Percentiles rank a stretch among this genome's conserved stretches.
Evolutionary conservation across 2,888 invertebrate genomes (phyloP).

Genomic region (Tineola bisselliella): DNA sequence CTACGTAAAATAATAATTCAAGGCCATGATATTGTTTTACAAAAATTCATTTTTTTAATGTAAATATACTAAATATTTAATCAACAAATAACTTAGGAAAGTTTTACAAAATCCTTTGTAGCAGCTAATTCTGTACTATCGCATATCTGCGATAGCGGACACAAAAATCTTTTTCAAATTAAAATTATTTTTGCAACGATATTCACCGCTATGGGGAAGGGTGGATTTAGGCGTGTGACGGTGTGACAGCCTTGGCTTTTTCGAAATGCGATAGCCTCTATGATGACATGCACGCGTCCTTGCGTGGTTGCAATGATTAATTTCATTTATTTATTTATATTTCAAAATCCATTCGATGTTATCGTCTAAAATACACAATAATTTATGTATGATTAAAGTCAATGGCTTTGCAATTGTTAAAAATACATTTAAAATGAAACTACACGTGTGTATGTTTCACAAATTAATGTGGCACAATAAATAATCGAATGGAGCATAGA

Average conservation of each 20-base stretch:
- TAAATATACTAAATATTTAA: too few species aligned
- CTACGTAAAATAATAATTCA: too few species aligned
- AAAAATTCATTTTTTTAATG: too few species aligned
- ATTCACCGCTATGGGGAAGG: conserved; percentile 21
- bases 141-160: conserved; percentile 1
- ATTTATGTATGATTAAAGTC: background rate
- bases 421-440: background rate
- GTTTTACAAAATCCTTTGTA: background rate
- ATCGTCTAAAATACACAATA: background rate
- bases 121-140: conserved; percentile 2
- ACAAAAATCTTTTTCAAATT: conserved; percentile 9
- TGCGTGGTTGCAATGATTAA: conserved; percentile 22
- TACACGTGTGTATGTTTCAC: background rate
- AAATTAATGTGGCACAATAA: background rate
- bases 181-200: conserved; percentile 9
- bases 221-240: conserved; percentile 24
- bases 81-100: background rate
- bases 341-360: background rate
- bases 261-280: conserved; percentile 24
- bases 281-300: conserved; percentile 39
- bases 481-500: background rate
- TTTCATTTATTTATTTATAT: background rate
- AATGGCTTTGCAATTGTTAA: background rate
- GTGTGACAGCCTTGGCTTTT: conserved; percentile 33
- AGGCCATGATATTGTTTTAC: too few species aligned